A percentile compares a stretch with the other conserved stretches of the same genome.
Evolutionary conservation across 2,888 invertebrate genomes (phyloP).

Genomic region (Xylocampa areola): DNA sequence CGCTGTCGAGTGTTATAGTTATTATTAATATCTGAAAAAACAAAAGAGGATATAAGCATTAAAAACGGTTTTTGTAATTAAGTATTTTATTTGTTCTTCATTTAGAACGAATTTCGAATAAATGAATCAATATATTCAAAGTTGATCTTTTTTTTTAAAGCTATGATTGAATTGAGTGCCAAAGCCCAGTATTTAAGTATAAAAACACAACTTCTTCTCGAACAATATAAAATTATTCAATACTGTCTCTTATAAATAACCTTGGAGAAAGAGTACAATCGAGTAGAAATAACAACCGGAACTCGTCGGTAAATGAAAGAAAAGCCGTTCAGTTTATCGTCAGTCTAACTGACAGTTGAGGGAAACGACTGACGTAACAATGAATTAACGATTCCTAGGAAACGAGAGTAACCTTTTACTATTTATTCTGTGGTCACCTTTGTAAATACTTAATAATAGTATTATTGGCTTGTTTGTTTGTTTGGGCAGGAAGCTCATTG

Average conservation of each 20-base stretch:
- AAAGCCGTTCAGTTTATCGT: slow-evolving; percentile 13
- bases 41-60: no score
- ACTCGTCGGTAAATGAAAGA: slow-evolving; percentile 23
- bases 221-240: background rate
- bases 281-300: slow-evolving; percentile 10
- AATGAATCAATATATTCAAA: no score
- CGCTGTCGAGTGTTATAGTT: no score
- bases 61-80: no score
- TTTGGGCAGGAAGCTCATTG: no score
- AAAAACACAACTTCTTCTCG: background rate
- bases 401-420: slow-evolving; percentile 37
- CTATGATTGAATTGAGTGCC: no score
- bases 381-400: slow-evolving; percentile 45
- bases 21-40: no score
- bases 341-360: slow-evolving; percentile 25
- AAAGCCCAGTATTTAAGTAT: background rate
- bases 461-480: slow-evolving; percentile 7
- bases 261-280: slow-evolving; percentile 2
- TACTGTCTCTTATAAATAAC: background rate
- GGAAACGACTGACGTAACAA: slow-evolving; percentile 41
- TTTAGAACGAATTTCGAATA: no score
- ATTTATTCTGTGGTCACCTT: slow-evolving; percentile 16
- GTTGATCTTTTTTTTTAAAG: no score
- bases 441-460: slow-evolving; percentile 34
- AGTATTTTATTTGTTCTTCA: no score